phyloP scores from a whole-genome alignment of 2,113 vertebrate genomes.

The Glareola pratincola region DNA sequence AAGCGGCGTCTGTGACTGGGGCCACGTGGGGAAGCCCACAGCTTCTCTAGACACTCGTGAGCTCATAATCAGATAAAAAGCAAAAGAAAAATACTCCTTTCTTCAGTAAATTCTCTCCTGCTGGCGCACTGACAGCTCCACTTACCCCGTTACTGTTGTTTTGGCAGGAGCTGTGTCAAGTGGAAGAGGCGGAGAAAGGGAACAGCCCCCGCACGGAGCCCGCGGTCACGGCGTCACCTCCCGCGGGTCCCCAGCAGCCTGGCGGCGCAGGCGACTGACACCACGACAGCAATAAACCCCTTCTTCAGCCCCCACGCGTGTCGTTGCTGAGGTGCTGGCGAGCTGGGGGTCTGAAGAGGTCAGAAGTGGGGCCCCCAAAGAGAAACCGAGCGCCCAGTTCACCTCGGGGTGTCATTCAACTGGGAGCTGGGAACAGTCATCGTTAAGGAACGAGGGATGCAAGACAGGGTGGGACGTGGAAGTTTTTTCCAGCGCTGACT shows the following conservation, averaged over 20 bases:
- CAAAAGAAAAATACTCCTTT: neutral
- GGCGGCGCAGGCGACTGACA: neutral
- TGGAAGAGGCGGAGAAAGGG: fast-evolving
- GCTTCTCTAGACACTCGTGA: neutral
- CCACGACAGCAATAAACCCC: neutral
- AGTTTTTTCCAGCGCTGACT: neutral
- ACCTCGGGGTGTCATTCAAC: neutral
- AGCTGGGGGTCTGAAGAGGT: neutral
- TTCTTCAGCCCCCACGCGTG: fast-evolving
- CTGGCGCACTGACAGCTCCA: neutral
- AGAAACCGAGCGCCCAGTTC: fast-evolving
- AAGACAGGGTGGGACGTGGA: neutral
- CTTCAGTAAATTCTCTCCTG: neutral
- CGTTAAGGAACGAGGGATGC: neutral
- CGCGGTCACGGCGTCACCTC: neutral
- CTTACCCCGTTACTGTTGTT: neutral
- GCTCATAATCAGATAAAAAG: neutral
- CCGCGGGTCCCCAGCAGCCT: neutral
- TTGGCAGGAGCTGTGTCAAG: conserved; percentile 25
- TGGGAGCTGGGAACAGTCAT: fast-evolving
- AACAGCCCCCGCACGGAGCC: fast-evolving
- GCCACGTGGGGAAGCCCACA: fast-evolving
- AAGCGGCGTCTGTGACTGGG: fast-evolving
- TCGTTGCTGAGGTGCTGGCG: neutral
- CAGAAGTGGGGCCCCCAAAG: neutral